Evolutionary conservation across 2,888 invertebrate species (phyloP), one percentile per base, ranked within the genome.

Genomic region (Danaus chrysippus): DNA sequence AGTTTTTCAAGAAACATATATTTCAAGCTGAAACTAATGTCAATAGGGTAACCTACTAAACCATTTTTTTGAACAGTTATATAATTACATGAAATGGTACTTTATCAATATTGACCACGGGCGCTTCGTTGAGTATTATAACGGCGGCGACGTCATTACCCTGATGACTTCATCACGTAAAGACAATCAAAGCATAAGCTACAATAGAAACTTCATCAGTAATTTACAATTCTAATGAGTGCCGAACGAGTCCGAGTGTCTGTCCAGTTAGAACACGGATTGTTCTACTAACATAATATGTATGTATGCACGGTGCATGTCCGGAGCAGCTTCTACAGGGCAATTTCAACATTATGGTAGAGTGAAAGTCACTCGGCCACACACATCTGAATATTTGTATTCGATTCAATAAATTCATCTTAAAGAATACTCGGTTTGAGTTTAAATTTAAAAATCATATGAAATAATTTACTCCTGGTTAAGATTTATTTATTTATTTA

Each of bases 221-320:
- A 53, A 59, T 59, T 59, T 44, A 54, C 59, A 59, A 59, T 59
- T 53, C 59, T 59, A 59, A 59, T 54, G 15, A 57, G n/a, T 44
- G 52, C 42, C 49, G 11, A 43, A 43, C 34, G 54, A 58, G 43
- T 34, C 49, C 17, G 49, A 49, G 17, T 49, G 49, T 34, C 23
- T 17, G 49, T 49, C 49, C 49, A 17, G 49, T 49, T 17, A 17
- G 49, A 49, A 49, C 49, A 49, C 17, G 49, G 49, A 49, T 49
- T 49, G 49, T 49, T n/a, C 17, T 10, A 15, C 17, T 17, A 17
- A 49, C 23, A 34, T 34, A 34, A 34, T 34, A 34, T 34, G 23
- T 34, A 34, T 34, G 23, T 34, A 34, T 34, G 23, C 23, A 34
- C 23, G 3, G 6, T 49, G 17, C 49, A 17, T 17, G 17, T 49